phyloP scores from a whole-genome alignment of 2,797 vertebrate genomes.

The Sparus aurata region DNA sequence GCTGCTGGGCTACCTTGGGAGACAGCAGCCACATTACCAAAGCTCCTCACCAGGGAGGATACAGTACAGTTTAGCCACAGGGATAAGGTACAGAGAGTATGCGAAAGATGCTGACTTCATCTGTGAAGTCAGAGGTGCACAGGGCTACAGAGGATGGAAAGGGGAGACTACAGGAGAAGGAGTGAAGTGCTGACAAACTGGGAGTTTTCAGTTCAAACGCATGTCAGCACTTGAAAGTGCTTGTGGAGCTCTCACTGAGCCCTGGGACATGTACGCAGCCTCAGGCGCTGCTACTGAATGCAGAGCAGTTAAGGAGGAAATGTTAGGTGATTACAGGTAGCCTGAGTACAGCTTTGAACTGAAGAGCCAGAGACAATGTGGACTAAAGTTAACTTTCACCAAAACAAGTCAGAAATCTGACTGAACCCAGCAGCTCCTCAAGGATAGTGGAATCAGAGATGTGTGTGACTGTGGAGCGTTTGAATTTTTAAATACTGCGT shows the following conservation, averaged over 20 bases:
- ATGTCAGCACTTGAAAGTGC: slow-evolving; percentile 81
- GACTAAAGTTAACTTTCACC: slow-evolving; percentile 38
- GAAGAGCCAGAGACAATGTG: slow-evolving; percentile 29
- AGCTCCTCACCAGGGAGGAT: slow-evolving; percentile 36
- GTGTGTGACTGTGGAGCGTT: slow-evolving; percentile 9
- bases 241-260: slow-evolving; percentile 68
- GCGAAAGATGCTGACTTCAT: slow-evolving; percentile 78
- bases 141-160: slow-evolving; percentile 54
- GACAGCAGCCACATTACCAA: slow-evolving; percentile 31
- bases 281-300: slow-evolving; percentile 64
- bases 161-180: slow-evolving; percentile 64
- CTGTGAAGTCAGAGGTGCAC: slow-evolving; percentile 64
- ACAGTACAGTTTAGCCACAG: slow-evolving; percentile 48
- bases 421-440: not conserved
- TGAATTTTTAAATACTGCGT: not conserved
- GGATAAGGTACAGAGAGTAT: slow-evolving; percentile 41
- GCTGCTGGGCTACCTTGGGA: slow-evolving; percentile 13
- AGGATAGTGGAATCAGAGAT: not conserved
- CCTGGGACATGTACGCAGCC: slow-evolving; percentile 73
- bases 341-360: slow-evolving; percentile 39
- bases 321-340: slow-evolving; percentile 69
- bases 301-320: slow-evolving; percentile 65
- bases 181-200: slow-evolving; percentile 81
- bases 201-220: slow-evolving; percentile 78
- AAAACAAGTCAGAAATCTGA: slow-evolving; percentile 21